Base-by-base conservation (phyloP, 2,113 vertebrate genomes). In the Thermophis baileyi region DNA sequence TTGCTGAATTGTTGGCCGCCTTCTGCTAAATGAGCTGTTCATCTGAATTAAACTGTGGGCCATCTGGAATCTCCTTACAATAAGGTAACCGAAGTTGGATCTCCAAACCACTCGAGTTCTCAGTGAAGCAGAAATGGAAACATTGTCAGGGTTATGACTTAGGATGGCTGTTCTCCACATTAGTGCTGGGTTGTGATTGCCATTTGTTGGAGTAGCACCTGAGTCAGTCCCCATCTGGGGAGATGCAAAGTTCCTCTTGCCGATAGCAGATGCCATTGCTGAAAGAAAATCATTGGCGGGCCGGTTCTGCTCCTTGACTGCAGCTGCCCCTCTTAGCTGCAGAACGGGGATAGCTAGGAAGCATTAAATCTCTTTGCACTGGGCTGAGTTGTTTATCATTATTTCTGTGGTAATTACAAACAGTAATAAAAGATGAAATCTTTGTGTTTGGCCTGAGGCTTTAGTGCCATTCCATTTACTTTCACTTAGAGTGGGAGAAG, bases 21-120 rank as follows among this genome's bases (percentile, higher is more conserved):
- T 12, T 2, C 85, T 94, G 96, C 94, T 96, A 95, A 96, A 96
- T 96, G 95, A 96, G 94, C 95, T 93, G 92, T 95, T 97, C 94
- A 95, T 93, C 94, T 95, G 95, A 93, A 94, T 94, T 88, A 94
- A 96, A 89, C 54, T 12, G 22, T 87, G 94, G 92, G 92, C 96
- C 96, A 95, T 95, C 96, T 97, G 96, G 96, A 96, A 92, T 35
- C 4, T 2, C 16, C 69, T 24, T 94, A 57, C 85, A 51, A 90
- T 94, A 60, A 93, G 46, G 57, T 87, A 1, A 40, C 53, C 91
- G 89, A 94, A 87, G 94, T 12, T 94, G 92, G 53, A 30, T 63
- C 0, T 89, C 91, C 50, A 93, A 96, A 93, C 85, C 1, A 0
- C 22, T 91, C 85, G 0, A 0, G 74, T 27, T 53, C 93, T 85